Base-by-base conservation (phyloP, 2,888 invertebrate species). In the Merodon equestris region DNA sequence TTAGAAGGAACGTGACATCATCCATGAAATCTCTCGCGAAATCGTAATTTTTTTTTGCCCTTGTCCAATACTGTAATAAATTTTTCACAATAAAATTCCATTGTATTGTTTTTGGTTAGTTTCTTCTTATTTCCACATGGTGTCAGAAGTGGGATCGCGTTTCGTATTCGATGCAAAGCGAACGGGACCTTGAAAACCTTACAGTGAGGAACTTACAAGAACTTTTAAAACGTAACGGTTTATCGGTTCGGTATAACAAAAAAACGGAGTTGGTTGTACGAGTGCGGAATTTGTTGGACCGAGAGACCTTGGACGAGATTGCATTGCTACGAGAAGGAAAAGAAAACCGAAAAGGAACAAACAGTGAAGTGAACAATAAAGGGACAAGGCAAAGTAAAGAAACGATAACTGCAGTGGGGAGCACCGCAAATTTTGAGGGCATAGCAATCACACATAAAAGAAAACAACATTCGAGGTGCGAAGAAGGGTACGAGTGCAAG, bases 181-280 rank as follows among this genome's bases (percentile, higher is more conserved):
- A 44, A 34, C 19, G 63, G 27, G 51, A 53, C n/a, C 15, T 61
- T 42, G 42, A 48, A 34, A 48, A 36, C 12, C 50, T 61, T 58
- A 58, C 58, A 1, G 51, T 63, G 51, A 63, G 51, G 27, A 19
- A 51, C 12, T 36, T 63, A 15, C 63, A 63, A 53, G 51, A 15
- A 44, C 53, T 61, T 50, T 27, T 51, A n/a, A 48, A 40, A 27
- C 51, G 48, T 42, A 51, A 42, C 53, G 27, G 36, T 27, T 38
- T 53, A 64, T 45, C 53, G 18, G 44, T 54, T 44, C 51, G 53
- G 10, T 64, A 64, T 38, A 27, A 27, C 7, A 27, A 27, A 27
- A 27, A 27, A 27, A 27, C 27, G 3, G 27, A 27, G 27, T 27
- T 53, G 18, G 63, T 45, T n/a, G 51, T 15, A 40, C 50, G 60